phyloP scores from a whole-genome alignment of 37 sponge, comb jelly and placozoan genomes.

The Spongilla lacustris region DNA sequence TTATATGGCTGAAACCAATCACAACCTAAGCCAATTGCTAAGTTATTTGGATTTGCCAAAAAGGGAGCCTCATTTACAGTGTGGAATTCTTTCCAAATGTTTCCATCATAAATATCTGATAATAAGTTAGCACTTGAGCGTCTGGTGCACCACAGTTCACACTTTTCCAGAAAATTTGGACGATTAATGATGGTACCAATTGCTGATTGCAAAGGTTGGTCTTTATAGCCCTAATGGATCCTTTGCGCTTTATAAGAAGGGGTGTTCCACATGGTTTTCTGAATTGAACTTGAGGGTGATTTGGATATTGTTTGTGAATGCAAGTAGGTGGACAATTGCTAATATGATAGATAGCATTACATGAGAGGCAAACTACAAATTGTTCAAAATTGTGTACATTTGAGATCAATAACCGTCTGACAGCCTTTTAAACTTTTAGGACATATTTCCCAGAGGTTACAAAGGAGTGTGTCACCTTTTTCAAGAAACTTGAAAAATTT shows the following conservation, averaged over 20 bases:
- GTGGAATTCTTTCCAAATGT: slow-evolving; percentile 39
- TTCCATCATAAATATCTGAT: slow-evolving; percentile 38
- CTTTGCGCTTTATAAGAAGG: slow-evolving; percentile 34
- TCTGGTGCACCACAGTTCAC: slow-evolving; percentile 40
- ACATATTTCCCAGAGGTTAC: no score
- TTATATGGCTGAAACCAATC: slow-evolving; percentile 59
- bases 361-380: no score
- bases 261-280: slow-evolving; percentile 6
- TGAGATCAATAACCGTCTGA: no score
- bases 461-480: no score
- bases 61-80: slow-evolving; percentile 4
- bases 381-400: no score
- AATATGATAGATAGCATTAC: no score
- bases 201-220: background rate
- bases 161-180: slow-evolving; percentile 21
- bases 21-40: slow-evolving; percentile 3
- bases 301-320: no score
- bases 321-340: slow-evolving; percentile 35
- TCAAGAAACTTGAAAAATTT: no score
- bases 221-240: no score
- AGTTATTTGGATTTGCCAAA: slow-evolving; percentile 1
- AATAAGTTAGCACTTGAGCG: background rate
- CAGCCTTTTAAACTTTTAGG: no score
- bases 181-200: slow-evolving; percentile 7
- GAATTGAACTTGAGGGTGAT: no score